phyloP scores from a whole-genome alignment of 2,888 invertebrate genomes.

The Nemotelus nigrinus region DNA sequence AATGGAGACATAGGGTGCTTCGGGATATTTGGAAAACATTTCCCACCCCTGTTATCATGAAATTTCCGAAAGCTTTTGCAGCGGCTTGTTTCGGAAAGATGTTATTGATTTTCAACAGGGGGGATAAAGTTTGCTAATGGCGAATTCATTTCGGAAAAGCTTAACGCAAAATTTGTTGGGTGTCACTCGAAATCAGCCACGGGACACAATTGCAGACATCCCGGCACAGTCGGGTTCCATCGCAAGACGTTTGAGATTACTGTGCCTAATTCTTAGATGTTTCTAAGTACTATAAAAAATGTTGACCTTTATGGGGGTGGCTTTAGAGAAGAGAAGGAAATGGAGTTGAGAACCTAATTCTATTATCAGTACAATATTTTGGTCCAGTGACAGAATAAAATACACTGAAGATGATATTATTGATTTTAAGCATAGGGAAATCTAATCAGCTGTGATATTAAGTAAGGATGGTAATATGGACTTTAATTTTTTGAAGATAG shows the following conservation, averaged over 20 bases:
- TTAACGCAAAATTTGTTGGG: slow-evolving; percentile 27
- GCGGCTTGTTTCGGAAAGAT: neutral
- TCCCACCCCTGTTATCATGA: neutral
- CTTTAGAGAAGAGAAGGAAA: neutral
- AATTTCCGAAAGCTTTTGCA: slow-evolving; percentile 20
- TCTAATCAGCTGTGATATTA: too few species aligned
- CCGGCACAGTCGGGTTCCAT: neutral
- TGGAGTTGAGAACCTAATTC: neutral
- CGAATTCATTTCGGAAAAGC: neutral
- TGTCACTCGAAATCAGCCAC: neutral
- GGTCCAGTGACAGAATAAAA: too few species aligned
- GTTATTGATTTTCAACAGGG: slow-evolving; percentile 21
- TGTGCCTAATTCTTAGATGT: neutral
- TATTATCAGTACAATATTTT: too few species aligned
- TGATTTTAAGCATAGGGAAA: too few species aligned
- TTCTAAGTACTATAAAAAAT: too few species aligned
- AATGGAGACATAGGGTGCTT: neutral
- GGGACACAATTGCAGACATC: slow-evolving; percentile 19
- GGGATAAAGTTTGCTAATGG: neutral
- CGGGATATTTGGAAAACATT: neutral
- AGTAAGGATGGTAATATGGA: too few species aligned
- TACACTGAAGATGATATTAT: too few species aligned
- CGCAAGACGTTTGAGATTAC: slow-evolving; percentile 11
- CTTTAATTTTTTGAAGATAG: too few species aligned
- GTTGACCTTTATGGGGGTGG: too few species aligned